A percentile compares a stretch with the other conserved stretches of the same genome.
Evolutionary conservation across 2,113 vertebrate species (phyloP).

Genomic region (Psettodes erumei): DNA sequence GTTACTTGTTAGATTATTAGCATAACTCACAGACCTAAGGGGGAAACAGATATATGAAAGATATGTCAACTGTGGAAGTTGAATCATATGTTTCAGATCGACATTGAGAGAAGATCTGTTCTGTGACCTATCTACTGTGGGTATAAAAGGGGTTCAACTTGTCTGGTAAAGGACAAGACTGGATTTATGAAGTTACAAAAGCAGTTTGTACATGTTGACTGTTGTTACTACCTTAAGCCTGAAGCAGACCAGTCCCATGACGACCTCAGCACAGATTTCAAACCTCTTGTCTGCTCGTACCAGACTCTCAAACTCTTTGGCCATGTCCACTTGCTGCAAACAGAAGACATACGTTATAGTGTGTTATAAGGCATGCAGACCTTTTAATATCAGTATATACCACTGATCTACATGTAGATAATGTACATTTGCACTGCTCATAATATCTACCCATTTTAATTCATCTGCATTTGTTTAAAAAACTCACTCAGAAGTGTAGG

Average conservation of each 20-base stretch:
- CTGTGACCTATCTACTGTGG: not conserved
- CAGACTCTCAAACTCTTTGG: conserved; percentile 90
- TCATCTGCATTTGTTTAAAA: not conserved
- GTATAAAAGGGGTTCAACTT: not conserved
- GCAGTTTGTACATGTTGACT: not conserved
- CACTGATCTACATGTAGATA: not conserved
- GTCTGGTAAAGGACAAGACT: not conserved
- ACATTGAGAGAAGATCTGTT: not conserved
- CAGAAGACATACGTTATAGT: not conserved
- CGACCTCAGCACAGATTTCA: conserved; percentile 91
- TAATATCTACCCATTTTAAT: not conserved
- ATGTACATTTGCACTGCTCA: not conserved
- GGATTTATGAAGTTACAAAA: not conserved
- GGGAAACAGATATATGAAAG: too few species aligned
- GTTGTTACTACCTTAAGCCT: conserved; percentile 92
- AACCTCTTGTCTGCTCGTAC: conserved; percentile 90
- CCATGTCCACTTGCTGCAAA: conserved; percentile 89
- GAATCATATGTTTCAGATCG: not conserved
- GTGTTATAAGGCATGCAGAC: not conserved
- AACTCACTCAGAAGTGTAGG: not conserved
- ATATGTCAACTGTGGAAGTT: not conserved
- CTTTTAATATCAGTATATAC: not conserved
- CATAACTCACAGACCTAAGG: not conserved
- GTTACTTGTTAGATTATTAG: too few species aligned
- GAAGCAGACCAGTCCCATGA: conserved; percentile 95